Conservation (phyloP, 2,113 vertebrate species). For the Phycodurus eques region DNA sequence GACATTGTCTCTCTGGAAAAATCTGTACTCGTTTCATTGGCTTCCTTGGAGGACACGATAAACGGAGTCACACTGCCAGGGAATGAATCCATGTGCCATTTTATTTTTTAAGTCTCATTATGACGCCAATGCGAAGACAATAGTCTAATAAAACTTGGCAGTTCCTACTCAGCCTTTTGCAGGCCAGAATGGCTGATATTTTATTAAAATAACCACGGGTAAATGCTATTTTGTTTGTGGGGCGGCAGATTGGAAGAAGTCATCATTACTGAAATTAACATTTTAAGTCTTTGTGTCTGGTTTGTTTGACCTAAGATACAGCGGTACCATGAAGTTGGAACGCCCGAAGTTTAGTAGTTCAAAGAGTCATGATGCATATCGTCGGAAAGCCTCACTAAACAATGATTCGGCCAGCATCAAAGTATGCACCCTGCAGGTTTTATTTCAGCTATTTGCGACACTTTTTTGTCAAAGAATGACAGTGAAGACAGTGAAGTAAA, state of each 20-base stretch:
- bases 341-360: background rate
- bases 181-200: conserved; percentile 30
- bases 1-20: background rate
- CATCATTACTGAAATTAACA: background rate
- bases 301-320: background rate
- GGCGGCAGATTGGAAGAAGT: conserved; percentile 47
- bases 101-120: conserved; percentile 11
- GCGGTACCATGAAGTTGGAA: background rate
- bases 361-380: background rate
- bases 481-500: no score
- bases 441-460: no score
- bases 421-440: no score
- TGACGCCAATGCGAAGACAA: conserved; percentile 13
- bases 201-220: conserved; percentile 42
- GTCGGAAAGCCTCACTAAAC: no score
- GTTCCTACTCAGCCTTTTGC: conserved; percentile 27
- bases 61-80: conserved; percentile 15
- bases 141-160: background rate
- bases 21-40: background rate
- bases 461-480: no score
- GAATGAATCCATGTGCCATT: conserved; percentile 9
- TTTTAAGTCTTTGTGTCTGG: background rate
- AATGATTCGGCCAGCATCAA: no score
- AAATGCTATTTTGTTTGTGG: conserved; percentile 37
- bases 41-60: conserved; percentile 4